These are phyloP conservation scores for Boloria euphrosyne DNA, from an alignment of 2,888 invertebrate genomes.

Conservation along the genomic window DNA sequence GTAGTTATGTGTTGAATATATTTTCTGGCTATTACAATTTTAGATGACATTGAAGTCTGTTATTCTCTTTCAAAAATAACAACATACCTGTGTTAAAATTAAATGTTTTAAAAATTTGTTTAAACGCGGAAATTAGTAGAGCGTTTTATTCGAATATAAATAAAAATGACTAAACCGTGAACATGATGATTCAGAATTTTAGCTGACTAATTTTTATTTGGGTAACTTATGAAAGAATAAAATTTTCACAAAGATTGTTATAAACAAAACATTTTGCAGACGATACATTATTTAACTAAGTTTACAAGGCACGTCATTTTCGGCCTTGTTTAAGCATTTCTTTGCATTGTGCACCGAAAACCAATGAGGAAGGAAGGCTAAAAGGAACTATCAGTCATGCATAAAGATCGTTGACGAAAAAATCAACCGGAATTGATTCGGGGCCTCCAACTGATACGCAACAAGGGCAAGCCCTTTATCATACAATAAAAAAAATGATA, in stretches of 20 bases:
- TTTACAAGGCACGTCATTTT: slow-evolving; percentile 27
- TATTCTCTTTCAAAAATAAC: not conserved
- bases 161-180: slow-evolving; percentile 25
- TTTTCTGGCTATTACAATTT: slow-evolving; percentile 22
- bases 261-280: not conserved
- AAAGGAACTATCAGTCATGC: slow-evolving; percentile 63
- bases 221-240: not conserved
- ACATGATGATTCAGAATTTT: slow-evolving; percentile 20
- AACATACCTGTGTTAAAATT: no score
- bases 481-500: slow-evolving; percentile 60
- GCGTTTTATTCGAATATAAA: slow-evolving; percentile 12
- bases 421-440: slow-evolving; percentile 60
- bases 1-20: slow-evolving; percentile 26
- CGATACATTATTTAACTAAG: slow-evolving; percentile 12
- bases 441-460: slow-evolving; percentile 56
- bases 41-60: slow-evolving; percentile 8
- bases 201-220: slow-evolving; percentile 9
- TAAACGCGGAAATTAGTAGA: not conserved
- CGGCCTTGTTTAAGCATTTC: slow-evolving; percentile 49
- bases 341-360: slow-evolving; percentile 54
- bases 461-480: slow-evolving; percentile 75
- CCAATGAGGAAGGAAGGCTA: slow-evolving; percentile 65
- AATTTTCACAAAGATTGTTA: not conserved
- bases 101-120: not conserved
- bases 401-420: slow-evolving; percentile 58